Evolutionary conservation across 2,888 invertebrate genomes (phyloP).

Genomic region (Drosophila lutescens): DNA sequence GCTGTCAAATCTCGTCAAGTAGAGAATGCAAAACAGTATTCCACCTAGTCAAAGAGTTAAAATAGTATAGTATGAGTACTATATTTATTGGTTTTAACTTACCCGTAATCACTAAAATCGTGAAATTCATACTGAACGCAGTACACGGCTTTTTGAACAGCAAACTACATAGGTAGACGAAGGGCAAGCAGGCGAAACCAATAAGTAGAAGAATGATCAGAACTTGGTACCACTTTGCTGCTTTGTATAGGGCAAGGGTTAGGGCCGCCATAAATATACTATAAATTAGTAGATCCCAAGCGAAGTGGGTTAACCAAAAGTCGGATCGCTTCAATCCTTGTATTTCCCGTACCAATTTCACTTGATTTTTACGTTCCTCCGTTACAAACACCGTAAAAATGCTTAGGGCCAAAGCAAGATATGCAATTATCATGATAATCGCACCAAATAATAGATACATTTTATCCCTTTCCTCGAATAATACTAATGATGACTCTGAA

Average conservation of each 20-base stretch:
- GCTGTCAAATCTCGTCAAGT: no score
- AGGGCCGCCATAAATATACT: neutral
- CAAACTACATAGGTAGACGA: constrained; percentile 17
- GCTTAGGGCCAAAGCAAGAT: constrained; percentile 3
- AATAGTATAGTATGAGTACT: no score
- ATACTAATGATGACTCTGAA: neutral
- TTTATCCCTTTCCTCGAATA: neutral
- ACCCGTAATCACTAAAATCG: neutral
- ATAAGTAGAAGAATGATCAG: constrained; percentile 6
- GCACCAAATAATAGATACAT: constrained; percentile 72
- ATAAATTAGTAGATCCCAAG: constrained; percentile 80
- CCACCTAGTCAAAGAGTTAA: neutral
- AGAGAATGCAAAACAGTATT: neutral
- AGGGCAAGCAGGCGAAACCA: constrained; percentile 18
- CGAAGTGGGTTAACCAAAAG: constrained; percentile 88
- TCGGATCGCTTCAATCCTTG: constrained; percentile 88
- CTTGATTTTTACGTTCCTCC: constrained; percentile 88
- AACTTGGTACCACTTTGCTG: neutral
- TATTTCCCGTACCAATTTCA: constrained; percentile 89
- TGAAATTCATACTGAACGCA: neutral
- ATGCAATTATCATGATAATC: neutral
- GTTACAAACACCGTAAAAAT: constrained; percentile 85
- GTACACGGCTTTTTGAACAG: constrained; percentile 83
- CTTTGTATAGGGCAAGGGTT: neutral
- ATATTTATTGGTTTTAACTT: neutral